Evolutionary conservation across 2,113 vertebrate species (phyloP), one percentile per base, ranked within the genome.

Genomic region (Seriola quinqueradiata): DNA sequence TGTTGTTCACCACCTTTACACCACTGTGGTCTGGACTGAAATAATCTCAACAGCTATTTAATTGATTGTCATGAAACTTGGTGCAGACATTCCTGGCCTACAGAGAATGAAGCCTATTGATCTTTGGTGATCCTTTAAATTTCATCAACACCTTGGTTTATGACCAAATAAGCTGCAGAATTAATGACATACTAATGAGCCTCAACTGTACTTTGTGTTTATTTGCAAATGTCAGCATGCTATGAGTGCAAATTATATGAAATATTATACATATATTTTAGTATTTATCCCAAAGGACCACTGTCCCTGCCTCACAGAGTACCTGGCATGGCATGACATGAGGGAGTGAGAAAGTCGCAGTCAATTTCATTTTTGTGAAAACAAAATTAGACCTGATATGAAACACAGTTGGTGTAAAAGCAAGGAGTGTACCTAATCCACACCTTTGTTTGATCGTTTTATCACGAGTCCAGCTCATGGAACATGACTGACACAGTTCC

Each of bases 361-460:
- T 65, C 7, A 48, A 1, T 77, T 48, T 32, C 6, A 44, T 36
- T 60, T 25, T 28, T 57, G 5, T 44, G 16, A 79, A 4, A 38
- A 65, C 58, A 54, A 34, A 68, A 40, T 48, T 13, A 57, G 44
- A 59, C 66, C 34, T 70, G n/a, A 65, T 73, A n/a, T 46, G 17
- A 79, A 59, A 68, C n/a, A 28, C 65, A 12, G 34, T 5, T 58
- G 8, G 3, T 63, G 42, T 54, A 14, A 80, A 61, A 69, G 14
- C 12, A 52, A 52, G 28, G 70, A 21, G 70, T 79, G 46, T 28
- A 69, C 40, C 34, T 17, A 36, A 25, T 38, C 66, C 77, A 66
- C 78, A 66, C 82, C 84, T 73, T 80, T 90, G 52, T 90, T 88
- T 85, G 58, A 75, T 85, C 36, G 52, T 19, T 67, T 61, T 63